phyloP scores from a whole-genome alignment of 2,113 vertebrate genomes.

The Entomyzon cyanotis region DNA sequence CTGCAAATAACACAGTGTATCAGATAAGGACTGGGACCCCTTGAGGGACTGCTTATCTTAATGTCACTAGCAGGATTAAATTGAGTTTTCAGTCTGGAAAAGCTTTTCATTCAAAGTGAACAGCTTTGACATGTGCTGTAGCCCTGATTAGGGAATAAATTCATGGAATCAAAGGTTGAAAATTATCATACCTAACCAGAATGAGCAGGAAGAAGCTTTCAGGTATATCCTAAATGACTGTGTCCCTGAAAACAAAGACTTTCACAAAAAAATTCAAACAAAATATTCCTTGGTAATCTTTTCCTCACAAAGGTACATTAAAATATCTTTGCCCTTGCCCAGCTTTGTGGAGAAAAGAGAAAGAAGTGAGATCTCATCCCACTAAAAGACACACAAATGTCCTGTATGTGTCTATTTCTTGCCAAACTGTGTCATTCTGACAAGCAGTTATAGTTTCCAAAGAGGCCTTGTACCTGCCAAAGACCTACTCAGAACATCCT shows the following conservation, averaged over 20 bases:
- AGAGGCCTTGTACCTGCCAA: not conserved
- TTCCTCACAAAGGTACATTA: not conserved
- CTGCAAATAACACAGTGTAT: not conserved
- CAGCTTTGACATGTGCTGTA: not conserved
- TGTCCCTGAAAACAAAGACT: not conserved
- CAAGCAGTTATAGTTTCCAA: not conserved
- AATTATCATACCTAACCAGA: not conserved
- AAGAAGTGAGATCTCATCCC: not conserved
- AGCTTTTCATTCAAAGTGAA: conserved; percentile 39
- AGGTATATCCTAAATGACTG: not conserved
- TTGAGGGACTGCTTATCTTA: conserved; percentile 40
- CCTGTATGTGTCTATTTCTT: not conserved
- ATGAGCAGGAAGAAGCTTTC: not conserved
- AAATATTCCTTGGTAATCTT: not conserved
- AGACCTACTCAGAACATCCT: not conserved
- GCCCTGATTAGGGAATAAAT: conserved; percentile 4
- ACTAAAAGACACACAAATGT: not conserved
- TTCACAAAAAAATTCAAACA: not conserved
- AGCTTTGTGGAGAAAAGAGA: not conserved
- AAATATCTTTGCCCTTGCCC: not conserved
- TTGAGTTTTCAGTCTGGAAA: conserved; percentile 50
- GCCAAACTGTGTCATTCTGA: not conserved
- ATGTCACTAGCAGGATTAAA: conserved; percentile 16
- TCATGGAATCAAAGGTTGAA: not conserved
- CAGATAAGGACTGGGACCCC: conserved; percentile 28